phyloP scores from a whole-genome alignment of 2,888 invertebrate genomes.

The Heliconius charithonia region DNA sequence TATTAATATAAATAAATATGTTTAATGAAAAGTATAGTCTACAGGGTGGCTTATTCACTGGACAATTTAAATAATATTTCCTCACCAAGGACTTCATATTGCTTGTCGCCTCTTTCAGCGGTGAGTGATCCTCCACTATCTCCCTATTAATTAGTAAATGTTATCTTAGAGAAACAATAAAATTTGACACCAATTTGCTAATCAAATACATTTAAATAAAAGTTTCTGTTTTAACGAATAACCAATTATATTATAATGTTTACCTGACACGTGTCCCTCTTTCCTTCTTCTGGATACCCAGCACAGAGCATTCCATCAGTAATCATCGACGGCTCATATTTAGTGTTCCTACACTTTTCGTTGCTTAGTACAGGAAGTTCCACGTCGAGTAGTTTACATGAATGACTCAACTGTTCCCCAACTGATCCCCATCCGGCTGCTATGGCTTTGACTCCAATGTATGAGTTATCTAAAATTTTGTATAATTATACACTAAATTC shows the following conservation, averaged over 20 bases:
- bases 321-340: slow-evolving; percentile 92
- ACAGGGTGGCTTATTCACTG: neutral
- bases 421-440: slow-evolving; percentile 95
- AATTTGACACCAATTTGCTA: neutral
- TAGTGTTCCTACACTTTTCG: slow-evolving; percentile 88
- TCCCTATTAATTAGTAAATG: slow-evolving; percentile 78
- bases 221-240: neutral
- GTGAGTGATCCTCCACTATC: slow-evolving; percentile 91
- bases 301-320: slow-evolving; percentile 94
- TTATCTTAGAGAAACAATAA: neutral
- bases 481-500: neutral
- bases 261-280: slow-evolving; percentile 93
- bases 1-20: neutral
- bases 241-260: neutral
- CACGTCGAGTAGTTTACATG: slow-evolving; percentile 91
- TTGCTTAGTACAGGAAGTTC: slow-evolving; percentile 88
- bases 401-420: slow-evolving; percentile 91
- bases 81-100: slow-evolving; percentile 90
- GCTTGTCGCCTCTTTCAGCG: slow-evolving; percentile 85
- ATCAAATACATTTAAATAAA: neutral
- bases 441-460: slow-evolving; percentile 87
- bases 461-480: slow-evolving; percentile 61
- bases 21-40: neutral
- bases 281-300: slow-evolving; percentile 88
- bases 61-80: neutral